phyloP scores from a whole-genome alignment of 2,113 vertebrate species.

The Ptychochromis oligacanthus region DNA sequence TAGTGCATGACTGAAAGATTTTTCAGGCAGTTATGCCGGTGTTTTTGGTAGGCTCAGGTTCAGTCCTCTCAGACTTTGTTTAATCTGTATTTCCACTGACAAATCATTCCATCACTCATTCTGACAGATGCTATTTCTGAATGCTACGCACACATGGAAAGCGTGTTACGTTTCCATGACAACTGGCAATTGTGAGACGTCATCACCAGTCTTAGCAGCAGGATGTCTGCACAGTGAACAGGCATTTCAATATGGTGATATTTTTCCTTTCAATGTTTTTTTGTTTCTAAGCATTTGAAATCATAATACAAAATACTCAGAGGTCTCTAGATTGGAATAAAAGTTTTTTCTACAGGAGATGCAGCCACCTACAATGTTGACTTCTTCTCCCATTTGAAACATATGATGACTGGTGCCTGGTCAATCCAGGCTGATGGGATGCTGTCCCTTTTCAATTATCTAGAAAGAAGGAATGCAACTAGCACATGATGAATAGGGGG shows the following conservation, averaged over 20 bases:
- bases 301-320: neutral
- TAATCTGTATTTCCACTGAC: neutral
- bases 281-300: neutral
- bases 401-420: neutral
- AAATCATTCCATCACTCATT: slow-evolving; percentile 14
- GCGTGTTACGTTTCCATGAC: neutral
- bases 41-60: neutral
- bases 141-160: neutral
- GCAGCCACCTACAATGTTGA: neutral
- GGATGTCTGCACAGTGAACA: neutral
- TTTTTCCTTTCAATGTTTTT: neutral
- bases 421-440: too few relatives aligned
- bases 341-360: neutral
- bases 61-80: neutral
- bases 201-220: slow-evolving; percentile 2
- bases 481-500: too few relatives aligned
- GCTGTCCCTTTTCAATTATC: too few relatives aligned
- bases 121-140: neutral
- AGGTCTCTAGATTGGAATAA: neutral
- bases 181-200: slow-evolving; percentile 4
- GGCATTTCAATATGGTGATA: neutral
- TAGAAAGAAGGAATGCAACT: too few relatives aligned
- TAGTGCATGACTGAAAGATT: neutral
- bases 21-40: neutral
- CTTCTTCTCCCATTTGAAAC: neutral